Base-by-base conservation (phyloP, 1,140 invertebrate genomes). In the Coptotermes formosanus region DNA sequence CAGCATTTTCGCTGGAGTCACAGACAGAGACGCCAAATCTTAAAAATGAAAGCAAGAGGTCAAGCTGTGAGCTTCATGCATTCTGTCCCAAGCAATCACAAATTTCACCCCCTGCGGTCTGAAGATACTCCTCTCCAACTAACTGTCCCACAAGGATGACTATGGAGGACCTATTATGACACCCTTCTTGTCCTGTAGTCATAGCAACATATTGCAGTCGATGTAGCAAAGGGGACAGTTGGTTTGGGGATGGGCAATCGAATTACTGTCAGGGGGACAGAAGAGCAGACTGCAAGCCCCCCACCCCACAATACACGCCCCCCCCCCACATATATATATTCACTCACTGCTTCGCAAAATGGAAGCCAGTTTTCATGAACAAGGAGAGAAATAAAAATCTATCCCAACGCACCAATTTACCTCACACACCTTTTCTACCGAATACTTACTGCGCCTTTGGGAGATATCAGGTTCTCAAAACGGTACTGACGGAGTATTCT, bases 1-100 rank as follows among this genome's bases (percentile, higher is more conserved):
- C 4, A 64, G 4, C 59, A 64, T 8, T 64, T 16, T 64, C 19
- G 12, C 25, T 0, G 8, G 14, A 30, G 64, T 16, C 64, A 75
- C 64, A 75, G 52, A 55, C 64, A 19, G 9, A 55, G 52, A 55
- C 52, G n/a, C 64, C 64, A 8, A 4, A 6, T 75, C n/a, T 75
- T 75, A 75, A 75, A 64, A 64, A 75, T 75, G n/a, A 25, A n/a
- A 75, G 64, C 64, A 30, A n/a, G 64, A 75, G 64, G n/a, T 75
- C 64, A 75, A 9, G 64, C 64, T 2, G 19, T 55, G 52, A 55
- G 16, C 4, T n/a, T 75, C 64, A 75, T 75, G n/a, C 64, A 75
- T 55, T 55, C 19, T 21, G 21, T 21, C 52, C 52, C 19, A 16
- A 30, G 25, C 64, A 25, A 75, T 75, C 64, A 75, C 25, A 75